Evolutionary conservation across 2,888 invertebrate species (phyloP), one percentile per base, ranked within the genome.

Genomic region (Invenusta paracnida): DNA sequence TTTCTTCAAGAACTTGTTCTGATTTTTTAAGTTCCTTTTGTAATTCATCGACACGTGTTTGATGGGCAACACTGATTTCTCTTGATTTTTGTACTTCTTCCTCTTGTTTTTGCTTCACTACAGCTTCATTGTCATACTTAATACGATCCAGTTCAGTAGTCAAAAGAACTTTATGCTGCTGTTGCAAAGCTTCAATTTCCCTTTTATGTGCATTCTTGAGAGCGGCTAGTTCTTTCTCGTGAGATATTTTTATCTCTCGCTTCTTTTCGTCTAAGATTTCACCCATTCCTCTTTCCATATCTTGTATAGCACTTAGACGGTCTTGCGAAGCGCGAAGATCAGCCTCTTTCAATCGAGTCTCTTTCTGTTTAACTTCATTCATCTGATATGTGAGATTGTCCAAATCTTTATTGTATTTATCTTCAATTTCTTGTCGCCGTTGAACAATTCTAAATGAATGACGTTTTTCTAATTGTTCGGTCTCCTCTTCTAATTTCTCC

Each of bases 251-350:
- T 17, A 31, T 13, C 17, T 85, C 79, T 30, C 85, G 23, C n/a
- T 67, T 85, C 11, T n/a, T 85, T 28, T 83, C 48, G n/a, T 66
- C 30, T 5, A 27, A 23, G 67, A 48, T 48, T 27, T 83, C n/a
- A 23, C 27, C 84, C 48, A 66, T 73, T 84, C 84, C 48, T 73
- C 67, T 5, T 30, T 84, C 84, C 67, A 84, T 84, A 29, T 81
- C 84, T 84, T 84, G 84, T 28, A 84, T n/a, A 27, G 84, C 83
- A 13, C 29, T 30, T n/a, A 84, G 31, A n/a, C 84, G 84, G 5
- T 84, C 84, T n/a, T 84, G 84, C 0, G 73, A 81, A 23, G 73
- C 28, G n/a, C 84, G 84, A n/a, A 84, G 28, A 30, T 84, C 84
- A 0, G 67, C 73, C n/a, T 84, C 84, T 28, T 81, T 67, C 29